Evolutionary conservation across 2,113 vertebrate genomes (phyloP).

Genomic region (Lontra canadensis): DNA sequence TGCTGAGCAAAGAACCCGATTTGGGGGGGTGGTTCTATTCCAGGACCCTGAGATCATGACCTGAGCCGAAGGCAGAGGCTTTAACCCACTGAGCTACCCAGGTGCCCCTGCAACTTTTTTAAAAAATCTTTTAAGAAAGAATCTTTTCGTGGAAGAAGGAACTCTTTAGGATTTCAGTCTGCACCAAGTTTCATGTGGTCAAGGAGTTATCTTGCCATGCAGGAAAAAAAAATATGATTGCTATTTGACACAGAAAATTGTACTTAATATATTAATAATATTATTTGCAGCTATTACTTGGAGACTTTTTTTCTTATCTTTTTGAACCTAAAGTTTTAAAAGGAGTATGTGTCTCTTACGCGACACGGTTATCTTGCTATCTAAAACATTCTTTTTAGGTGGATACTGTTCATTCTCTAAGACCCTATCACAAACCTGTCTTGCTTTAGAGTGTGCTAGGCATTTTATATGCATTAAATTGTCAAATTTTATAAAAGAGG

Average conservation of each 20-base stretch:
- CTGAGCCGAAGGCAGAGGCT: no score
- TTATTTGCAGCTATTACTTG: not conserved
- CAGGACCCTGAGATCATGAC: no score
- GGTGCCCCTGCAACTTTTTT: no score
- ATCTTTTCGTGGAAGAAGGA: not conserved
- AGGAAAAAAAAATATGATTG: not conserved
- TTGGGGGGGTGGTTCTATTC: no score
- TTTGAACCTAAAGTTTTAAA: not conserved
- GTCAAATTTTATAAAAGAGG: not conserved
- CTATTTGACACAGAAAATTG: not conserved
- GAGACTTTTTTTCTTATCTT: not conserved
- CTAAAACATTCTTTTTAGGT: not conserved
- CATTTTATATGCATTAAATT: not conserved
- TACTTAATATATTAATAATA: not conserved
- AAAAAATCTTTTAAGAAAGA: not conserved
- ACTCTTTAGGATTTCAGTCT: not conserved
- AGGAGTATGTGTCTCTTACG: not conserved
- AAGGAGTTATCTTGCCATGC: not conserved
- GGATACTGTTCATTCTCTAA: not conserved
- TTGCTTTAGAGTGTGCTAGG: not conserved
- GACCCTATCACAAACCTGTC: not conserved
- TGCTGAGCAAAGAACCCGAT: no score
- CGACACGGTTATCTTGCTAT: not conserved
- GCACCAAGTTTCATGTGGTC: not conserved
- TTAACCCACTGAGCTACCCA: no score